These are phyloP conservation scores for Nomada flava DNA, from an alignment of 2,888 invertebrate species.

Conservation along the genomic window DNA sequence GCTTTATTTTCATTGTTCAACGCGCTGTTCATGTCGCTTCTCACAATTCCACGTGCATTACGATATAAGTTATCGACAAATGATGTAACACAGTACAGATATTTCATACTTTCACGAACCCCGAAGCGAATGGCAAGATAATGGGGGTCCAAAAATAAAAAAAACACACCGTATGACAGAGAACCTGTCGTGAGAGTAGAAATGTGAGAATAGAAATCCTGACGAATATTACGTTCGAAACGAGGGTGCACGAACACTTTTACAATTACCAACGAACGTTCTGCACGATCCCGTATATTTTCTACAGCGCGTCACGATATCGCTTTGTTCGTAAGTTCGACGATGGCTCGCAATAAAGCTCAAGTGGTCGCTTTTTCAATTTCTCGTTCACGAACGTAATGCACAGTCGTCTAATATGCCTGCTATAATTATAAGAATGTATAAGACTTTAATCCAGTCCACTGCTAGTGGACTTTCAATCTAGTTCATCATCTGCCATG, in stretches of 20 bases:
- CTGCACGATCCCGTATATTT: not conserved
- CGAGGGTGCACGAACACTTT: constrained; percentile 36
- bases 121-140: not conserved
- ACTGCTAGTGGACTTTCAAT: not conserved
- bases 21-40: not conserved
- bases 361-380: constrained; percentile 43
- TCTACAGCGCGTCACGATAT: constrained; percentile 7
- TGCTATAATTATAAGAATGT: constrained; percentile 27
- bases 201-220: constrained; percentile 14
- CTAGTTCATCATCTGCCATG: not conserved
- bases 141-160: constrained; percentile 26
- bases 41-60: too few relatives aligned
- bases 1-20: not conserved
- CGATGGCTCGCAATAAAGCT: constrained; percentile 27
- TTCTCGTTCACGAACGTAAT: constrained; percentile 29
- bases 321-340: constrained; percentile 22
- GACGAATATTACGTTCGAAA: constrained; percentile 13
- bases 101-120: not conserved
- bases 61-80: too few relatives aligned
- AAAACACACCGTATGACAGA: not conserved
- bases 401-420: constrained; percentile 32
- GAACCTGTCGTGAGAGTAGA: not conserved
- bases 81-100: too few relatives aligned
- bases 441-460: not conserved
- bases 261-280: constrained; percentile 37